Evolutionary conservation across 2,888 invertebrate genomes (phyloP), one percentile per base, ranked within the genome.

Genomic region (Anthrax anthrax): DNA sequence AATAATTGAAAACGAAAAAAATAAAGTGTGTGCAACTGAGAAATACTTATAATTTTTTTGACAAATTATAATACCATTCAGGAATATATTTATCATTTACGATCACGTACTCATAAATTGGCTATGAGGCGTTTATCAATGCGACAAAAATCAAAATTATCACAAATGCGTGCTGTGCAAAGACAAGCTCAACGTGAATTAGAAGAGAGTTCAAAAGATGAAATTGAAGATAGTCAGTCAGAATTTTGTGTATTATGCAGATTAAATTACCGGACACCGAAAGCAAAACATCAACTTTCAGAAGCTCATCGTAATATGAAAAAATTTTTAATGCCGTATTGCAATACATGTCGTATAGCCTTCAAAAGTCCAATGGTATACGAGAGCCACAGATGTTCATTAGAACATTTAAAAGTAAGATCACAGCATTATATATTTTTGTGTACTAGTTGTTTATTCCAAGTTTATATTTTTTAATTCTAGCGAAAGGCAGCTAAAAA

Each of bases 351-450:
- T 63, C 78, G 80, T 49, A 69, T 83, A 56, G 76, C 80, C 37
- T 87, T 86, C 69, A 81, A 84, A 56, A 84, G 85, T 53, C 85
- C 88, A 14, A 87, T 88, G 84, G 73, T 83, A 16, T 88, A 82
- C 63, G 87, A 89, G 61, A 82, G 81, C 51, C 89, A 89, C 65
- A 77, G 85, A 53, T 84, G 85, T 61, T 82, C 85, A 1, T 68
- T 87, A 53, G 84, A 84, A 49, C 88, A 88, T 58, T 77, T 88
- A 27, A 81, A 81, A 78, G 85, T 85, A 67, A 60, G n/a, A n/a
- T n/a, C n/a, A n/a, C n/a, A n/a, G n/a, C n/a, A n/a, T 17, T n/a
- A 39, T 2, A 39, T 9, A 29, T 29, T 29, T 52, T 37, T 50
- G 50, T 40, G n/a, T n/a, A n/a, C n/a, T n/a, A n/a, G n/a, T n/a